A percentile compares a stretch with the other conserved stretches of the same genome.
These are phyloP conservation scores for Drosophila limbata DNA, from an alignment of 2,888 invertebrate genomes.

Conservation along the genomic window DNA sequence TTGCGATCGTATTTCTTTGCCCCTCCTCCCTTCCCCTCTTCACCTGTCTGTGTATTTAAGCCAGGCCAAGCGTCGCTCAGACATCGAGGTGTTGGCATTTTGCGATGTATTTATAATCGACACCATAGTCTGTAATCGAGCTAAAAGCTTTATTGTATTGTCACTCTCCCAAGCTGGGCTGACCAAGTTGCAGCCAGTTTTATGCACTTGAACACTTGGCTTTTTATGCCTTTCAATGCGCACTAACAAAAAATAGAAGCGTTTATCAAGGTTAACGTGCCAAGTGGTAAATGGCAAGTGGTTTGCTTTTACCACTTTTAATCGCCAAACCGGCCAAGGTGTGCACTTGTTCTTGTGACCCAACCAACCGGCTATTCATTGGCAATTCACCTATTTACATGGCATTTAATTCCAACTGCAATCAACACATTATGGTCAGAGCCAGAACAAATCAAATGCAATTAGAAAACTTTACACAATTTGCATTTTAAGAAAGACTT, in stretches of 20 bases:
- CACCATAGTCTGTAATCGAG: constrained; percentile 63
- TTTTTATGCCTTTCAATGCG: constrained; percentile 36
- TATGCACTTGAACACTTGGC: constrained; percentile 67
- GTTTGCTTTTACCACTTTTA: constrained; percentile 61
- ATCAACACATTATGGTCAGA: constrained; percentile 26
- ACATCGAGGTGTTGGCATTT: constrained; percentile 62
- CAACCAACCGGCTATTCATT: constrained; percentile 5
- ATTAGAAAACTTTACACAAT: constrained; percentile 38
- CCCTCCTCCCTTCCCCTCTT: neutral
- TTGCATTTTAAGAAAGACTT: constrained; percentile 12
- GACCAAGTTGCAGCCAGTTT: constrained; percentile 67
- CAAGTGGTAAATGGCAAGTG: constrained; percentile 52
- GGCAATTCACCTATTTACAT: constrained; percentile 5
- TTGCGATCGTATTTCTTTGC: constrained; percentile 65
- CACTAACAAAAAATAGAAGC: constrained; percentile 35
- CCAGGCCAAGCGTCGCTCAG: constrained; percentile 1
- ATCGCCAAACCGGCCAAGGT: constrained; percentile 40
- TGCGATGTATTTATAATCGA: constrained; percentile 64
- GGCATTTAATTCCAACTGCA: constrained; percentile 14
- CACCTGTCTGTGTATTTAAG: neutral
- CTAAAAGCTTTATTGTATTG: constrained; percentile 57
- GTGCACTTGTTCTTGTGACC: constrained; percentile 63
- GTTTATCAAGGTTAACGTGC: constrained; percentile 75
- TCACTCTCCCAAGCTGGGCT: constrained; percentile 55
- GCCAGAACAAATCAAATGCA: constrained; percentile 28